These are phyloP conservation scores for Laticauda colubrina DNA, from an alignment of 2,113 vertebrate genomes.

Conservation along the genomic window DNA sequence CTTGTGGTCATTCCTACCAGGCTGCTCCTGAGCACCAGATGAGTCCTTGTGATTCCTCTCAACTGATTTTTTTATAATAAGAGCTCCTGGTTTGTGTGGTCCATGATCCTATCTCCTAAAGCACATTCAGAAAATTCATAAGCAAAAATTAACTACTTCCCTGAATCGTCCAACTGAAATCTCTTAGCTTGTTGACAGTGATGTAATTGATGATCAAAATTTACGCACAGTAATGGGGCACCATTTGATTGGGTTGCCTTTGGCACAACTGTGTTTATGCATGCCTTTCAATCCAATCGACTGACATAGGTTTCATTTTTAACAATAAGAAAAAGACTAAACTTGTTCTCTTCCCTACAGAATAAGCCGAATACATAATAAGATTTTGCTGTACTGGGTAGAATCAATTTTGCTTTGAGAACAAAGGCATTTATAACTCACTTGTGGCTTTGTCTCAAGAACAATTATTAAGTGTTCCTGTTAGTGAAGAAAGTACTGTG, in stretches of 20 bases:
- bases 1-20: neutral
- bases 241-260: conserved; percentile 2
- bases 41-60: neutral
- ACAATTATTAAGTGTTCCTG: conserved; percentile 56
- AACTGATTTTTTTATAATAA: neutral
- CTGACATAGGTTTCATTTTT: conserved; percentile 20
- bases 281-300: conserved; percentile 36
- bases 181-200: neutral
- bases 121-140: neutral
- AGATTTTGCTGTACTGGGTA: conserved; percentile 50
- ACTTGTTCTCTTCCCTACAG: conserved; percentile 46
- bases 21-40: neutral
- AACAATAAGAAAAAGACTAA: conserved; percentile 33
- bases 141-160: neutral
- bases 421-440: conserved; percentile 60
- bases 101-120: neutral
- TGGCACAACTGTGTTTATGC: neutral
- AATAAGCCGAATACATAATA: conserved; percentile 57
- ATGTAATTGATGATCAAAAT: neutral
- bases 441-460: conserved; percentile 47
- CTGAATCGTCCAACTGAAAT: neutral
- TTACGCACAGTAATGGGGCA: neutral
- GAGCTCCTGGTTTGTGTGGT: neutral
- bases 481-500: conserved; percentile 38
- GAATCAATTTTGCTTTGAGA: conserved; percentile 60